Conservation (phyloP, 2,888 invertebrate genomes). For the Eupithecia dodoneata region DNA sequence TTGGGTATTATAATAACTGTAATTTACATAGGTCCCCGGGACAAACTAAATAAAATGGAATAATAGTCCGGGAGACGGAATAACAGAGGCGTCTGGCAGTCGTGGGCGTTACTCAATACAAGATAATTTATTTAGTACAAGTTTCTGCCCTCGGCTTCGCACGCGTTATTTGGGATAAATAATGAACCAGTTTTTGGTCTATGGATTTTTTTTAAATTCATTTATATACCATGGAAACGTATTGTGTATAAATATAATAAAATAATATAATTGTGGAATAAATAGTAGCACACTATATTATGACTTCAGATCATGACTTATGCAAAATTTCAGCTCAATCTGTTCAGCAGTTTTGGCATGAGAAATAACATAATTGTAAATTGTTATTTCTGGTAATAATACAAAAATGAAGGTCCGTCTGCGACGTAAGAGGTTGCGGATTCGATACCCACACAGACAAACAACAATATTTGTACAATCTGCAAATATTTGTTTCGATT, state of each 20-base stretch:
- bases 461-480: too few species aligned
- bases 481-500: too few species aligned
- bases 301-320: too few species aligned
- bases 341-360: neutral
- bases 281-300: too few species aligned
- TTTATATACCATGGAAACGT: neutral
- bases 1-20: neutral
- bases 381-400: neutral
- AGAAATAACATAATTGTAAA: neutral
- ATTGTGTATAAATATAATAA: too few species aligned
- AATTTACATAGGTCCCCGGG: neutral
- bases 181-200: neutral
- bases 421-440: too few species aligned
- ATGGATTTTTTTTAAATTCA: neutral
- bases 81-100: neutral
- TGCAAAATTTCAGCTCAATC: too few species aligned
- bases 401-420: too few species aligned
- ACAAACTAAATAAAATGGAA: constrained; percentile 7
- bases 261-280: too few species aligned
- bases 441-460: too few species aligned
- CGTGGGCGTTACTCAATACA: constrained; percentile 29
- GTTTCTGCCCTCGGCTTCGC: neutral
- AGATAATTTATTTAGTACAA: constrained; percentile 36
- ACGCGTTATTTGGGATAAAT: neutral
- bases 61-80: neutral